Conservation (phyloP, 1,140 invertebrate species). For the Elymnias hypermnestra region DNA sequence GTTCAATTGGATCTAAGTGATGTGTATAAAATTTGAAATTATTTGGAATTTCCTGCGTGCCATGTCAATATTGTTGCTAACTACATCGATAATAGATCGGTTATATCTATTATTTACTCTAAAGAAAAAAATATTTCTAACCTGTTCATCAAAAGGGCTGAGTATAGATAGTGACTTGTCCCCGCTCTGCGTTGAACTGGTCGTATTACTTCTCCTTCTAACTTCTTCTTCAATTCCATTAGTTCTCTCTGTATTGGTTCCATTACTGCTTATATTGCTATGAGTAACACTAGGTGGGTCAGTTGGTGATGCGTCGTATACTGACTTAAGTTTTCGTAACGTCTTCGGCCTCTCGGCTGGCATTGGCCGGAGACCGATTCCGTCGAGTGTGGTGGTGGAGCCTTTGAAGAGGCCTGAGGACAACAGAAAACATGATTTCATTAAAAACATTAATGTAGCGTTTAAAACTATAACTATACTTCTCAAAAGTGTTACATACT, state of each 20-base stretch:
- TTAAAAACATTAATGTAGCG: not conserved
- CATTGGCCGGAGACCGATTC: slow-evolving; percentile 75
- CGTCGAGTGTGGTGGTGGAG: slow-evolving; percentile 80
- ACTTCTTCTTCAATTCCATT: slow-evolving; percentile 57
- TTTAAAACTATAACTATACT: no score
- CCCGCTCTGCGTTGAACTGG: slow-evolving; percentile 58
- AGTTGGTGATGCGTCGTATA: slow-evolving; percentile 76
- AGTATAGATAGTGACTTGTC: slow-evolving; percentile 84
- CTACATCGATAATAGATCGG: no score
- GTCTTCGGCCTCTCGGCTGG: slow-evolving; percentile 85
- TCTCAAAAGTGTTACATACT: no score
- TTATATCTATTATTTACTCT: no score
- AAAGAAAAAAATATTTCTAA: slow-evolving; percentile 25
- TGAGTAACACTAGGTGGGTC: slow-evolving; percentile 61
- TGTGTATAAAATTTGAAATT: no score
- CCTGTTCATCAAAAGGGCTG: slow-evolving; percentile 91
- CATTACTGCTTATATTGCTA: slow-evolving; percentile 61
- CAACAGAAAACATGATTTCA: slow-evolving; percentile 21
- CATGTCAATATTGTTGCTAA: no score
- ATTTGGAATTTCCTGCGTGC: no score
- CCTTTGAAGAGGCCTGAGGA: slow-evolving; percentile 85
- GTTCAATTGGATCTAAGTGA: no score
- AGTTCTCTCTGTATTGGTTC: slow-evolving; percentile 38
- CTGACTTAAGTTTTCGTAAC: slow-evolving; percentile 81
- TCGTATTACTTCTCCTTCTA: slow-evolving; percentile 58